These are phyloP conservation scores for Drosophila merina DNA, from an alignment of 2,888 invertebrate species.

Conservation along the genomic window DNA sequence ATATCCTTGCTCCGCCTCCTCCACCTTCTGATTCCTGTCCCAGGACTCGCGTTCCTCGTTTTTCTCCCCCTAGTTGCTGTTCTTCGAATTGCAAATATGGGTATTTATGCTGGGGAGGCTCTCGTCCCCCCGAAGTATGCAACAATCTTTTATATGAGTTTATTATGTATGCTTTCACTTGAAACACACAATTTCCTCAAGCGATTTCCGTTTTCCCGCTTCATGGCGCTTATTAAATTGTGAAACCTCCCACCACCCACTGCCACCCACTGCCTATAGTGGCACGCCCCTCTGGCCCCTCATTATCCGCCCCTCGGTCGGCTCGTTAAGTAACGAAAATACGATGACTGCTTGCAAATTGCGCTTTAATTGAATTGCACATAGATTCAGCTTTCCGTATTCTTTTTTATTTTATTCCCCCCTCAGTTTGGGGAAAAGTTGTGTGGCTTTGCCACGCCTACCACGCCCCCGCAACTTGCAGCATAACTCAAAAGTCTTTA, in stretches of 20 bases:
- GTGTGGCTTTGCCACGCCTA: conserved; percentile 39
- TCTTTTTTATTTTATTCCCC: conserved; percentile 3
- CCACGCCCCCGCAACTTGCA: conserved; percentile 29
- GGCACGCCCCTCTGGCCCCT: conserved; percentile 6
- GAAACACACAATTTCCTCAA: conserved; percentile 80
- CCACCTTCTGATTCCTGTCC: conserved; percentile 4
- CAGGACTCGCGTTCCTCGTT: background rate
- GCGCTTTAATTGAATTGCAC: conserved; percentile 75
- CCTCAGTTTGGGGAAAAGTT: background rate
- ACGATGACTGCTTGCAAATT: conserved; percentile 71
- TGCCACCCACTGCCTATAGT: background rate
- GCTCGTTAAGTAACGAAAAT: conserved; percentile 69
- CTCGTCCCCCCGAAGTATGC: conserved; percentile 50
- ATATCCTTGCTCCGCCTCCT: conserved; percentile 15
- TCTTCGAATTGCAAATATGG: conserved; percentile 62
- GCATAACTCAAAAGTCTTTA: conserved; percentile 62
- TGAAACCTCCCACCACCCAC: background rate
- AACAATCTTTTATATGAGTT: conserved; percentile 80
- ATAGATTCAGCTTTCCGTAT: conserved; percentile 52
- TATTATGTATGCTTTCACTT: conserved; percentile 76
- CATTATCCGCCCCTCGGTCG: conserved; percentile 27
- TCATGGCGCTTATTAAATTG: conserved; percentile 79
- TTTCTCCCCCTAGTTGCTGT: conserved; percentile 27
- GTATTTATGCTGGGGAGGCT: conserved; percentile 48
- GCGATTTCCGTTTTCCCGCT: conserved; percentile 75